Evolutionary conservation across 2,797 vertebrate species (phyloP).

Genomic region (Gobio occitaniae): DNA sequence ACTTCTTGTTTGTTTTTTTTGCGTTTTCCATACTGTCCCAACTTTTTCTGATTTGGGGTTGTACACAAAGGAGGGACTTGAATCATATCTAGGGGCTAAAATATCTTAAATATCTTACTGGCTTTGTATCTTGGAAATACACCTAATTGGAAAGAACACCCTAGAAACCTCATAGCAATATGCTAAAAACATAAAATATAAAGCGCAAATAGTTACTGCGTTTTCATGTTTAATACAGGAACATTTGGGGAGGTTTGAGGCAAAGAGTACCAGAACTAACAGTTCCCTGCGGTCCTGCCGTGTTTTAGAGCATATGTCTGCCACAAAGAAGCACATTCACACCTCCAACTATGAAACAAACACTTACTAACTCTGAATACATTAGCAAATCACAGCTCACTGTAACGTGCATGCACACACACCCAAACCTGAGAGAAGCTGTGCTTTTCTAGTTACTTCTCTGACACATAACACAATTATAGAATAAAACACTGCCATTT

Average conservation of each 20-base stretch:
- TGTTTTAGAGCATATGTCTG: conserved; percentile 50
- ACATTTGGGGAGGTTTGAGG: conserved; percentile 5
- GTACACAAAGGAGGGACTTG: background rate
- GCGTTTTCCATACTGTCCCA: too few relatives aligned
- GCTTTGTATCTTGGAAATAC: background rate
- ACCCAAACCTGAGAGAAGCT: background rate
- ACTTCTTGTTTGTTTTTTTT: too few relatives aligned
- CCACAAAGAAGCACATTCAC: conserved; percentile 38
- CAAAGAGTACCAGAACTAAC: conserved; percentile 34
- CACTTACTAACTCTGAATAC: conserved; percentile 16
- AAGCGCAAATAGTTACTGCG: background rate
- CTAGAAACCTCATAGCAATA: background rate
- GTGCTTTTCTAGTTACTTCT: background rate
- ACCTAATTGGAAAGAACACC: background rate
- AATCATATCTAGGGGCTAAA: background rate
- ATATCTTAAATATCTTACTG: background rate
- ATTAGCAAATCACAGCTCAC: background rate
- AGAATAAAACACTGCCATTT: background rate
- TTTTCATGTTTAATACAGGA: conserved; percentile 9
- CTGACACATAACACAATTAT: background rate
- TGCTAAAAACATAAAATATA: background rate
- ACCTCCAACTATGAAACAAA: conserved; percentile 35
- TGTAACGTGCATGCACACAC: background rate
- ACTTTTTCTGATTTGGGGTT: too few relatives aligned
- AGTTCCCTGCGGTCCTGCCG: conserved; percentile 24